Evolutionary conservation across 2,113 vertebrate genomes (phyloP).

Genomic region (Salminus brasiliensis): DNA sequence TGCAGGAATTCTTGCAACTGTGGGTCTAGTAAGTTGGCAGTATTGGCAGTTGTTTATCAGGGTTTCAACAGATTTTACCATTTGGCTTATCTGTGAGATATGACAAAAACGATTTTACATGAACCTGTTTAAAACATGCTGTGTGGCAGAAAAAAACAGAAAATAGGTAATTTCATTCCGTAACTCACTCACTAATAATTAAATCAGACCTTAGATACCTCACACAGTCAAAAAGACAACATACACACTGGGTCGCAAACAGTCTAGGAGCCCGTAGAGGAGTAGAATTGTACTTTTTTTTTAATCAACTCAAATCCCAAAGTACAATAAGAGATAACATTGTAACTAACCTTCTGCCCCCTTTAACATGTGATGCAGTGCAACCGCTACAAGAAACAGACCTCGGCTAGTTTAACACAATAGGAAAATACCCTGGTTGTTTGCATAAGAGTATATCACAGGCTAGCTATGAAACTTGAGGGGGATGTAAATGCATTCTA

Average conservation of each 20-base stretch:
- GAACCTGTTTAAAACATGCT: background rate
- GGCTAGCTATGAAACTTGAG: slow-evolving; percentile 54
- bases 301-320: slow-evolving; percentile 63
- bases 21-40: too few relatives aligned
- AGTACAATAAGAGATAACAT: slow-evolving; percentile 63
- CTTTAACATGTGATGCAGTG: slow-evolving; percentile 51
- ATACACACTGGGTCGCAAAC: slow-evolving; percentile 12
- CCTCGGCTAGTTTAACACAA: slow-evolving; percentile 58
- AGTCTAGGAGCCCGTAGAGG: slow-evolving; percentile 52
- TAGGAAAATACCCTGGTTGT: slow-evolving; percentile 74
- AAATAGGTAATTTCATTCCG: slow-evolving; percentile 10
- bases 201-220: background rate
- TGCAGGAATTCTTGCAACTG: too few relatives aligned
- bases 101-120: background rate
- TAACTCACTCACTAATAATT: background rate
- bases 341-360: slow-evolving; percentile 49
- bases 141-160: background rate
- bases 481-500: slow-evolving; percentile 7
- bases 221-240: slow-evolving; percentile 23
- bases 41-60: too few relatives aligned
- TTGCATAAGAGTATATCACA: slow-evolving; percentile 62
- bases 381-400: slow-evolving; percentile 54
- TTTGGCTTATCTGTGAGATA: background rate
- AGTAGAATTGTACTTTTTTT: slow-evolving; percentile 60
- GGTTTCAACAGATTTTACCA: background rate